These are phyloP conservation scores for Leptura quadrifasciata DNA, from an alignment of 2,888 invertebrate genomes.

Conservation along the genomic window DNA sequence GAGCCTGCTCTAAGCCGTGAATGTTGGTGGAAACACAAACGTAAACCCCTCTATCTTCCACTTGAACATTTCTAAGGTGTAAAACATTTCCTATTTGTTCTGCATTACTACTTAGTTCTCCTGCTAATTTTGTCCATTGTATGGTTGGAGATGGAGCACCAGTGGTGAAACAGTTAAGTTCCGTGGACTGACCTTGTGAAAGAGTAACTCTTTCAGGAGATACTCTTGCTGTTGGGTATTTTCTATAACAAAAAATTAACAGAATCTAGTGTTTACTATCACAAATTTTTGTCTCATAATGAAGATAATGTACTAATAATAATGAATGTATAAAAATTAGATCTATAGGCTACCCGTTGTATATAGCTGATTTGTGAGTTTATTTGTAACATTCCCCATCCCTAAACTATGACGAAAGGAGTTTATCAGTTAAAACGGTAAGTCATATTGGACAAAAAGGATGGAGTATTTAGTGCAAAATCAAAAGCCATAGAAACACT, in stretches of 20 bases:
- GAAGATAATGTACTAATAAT: too few relatives aligned
- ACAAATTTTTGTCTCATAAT: too few relatives aligned
- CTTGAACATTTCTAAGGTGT: constrained; percentile 81
- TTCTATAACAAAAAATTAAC: constrained; percentile 21
- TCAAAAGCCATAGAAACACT: too few relatives aligned
- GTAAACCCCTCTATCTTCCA: constrained; percentile 89
- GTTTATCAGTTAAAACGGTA: too few relatives aligned
- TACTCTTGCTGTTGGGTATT: constrained; percentile 75
- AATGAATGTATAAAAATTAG: too few relatives aligned
- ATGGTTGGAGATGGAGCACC: constrained; percentile 87
- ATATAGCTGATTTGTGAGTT: too few relatives aligned
- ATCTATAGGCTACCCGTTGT: too few relatives aligned
- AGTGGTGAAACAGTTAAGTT: constrained; percentile 84
- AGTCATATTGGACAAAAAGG: too few relatives aligned
- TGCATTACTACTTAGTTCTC: constrained; percentile 76
- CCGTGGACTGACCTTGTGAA: constrained; percentile 80
- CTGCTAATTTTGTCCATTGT: constrained; percentile 87
- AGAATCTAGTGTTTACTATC: too few relatives aligned
- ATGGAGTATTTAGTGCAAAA: too few relatives aligned
- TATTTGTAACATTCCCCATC: too few relatives aligned
- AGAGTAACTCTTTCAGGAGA: constrained; percentile 81
- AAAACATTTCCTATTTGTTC: constrained; percentile 78
- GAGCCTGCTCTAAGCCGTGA: constrained; percentile 79
- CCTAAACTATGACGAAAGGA: too few relatives aligned
- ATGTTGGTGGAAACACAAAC: constrained; percentile 84